phyloP scores from a whole-genome alignment of 2,113 vertebrate species.

The Caretta caretta region DNA sequence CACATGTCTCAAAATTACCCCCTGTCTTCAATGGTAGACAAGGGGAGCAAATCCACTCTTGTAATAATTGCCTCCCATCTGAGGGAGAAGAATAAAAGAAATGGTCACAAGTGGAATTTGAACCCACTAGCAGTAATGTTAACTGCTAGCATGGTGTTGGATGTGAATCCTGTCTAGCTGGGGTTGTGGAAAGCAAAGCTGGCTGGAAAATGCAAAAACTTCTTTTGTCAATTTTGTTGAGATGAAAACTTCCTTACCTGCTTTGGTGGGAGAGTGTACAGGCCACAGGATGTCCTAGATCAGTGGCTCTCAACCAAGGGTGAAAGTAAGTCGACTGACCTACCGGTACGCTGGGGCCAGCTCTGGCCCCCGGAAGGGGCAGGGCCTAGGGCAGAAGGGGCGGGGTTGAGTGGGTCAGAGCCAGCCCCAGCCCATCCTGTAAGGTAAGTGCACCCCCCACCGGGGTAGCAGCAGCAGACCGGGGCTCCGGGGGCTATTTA shows the following conservation, averaged over 20 bases:
- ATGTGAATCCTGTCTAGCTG: not conserved
- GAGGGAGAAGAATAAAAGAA: not conserved
- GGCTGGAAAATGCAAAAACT: not conserved
- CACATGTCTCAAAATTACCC: not conserved
- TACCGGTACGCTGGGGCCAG: too few species aligned
- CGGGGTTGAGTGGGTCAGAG: too few species aligned
- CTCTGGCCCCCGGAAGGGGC: too few species aligned
- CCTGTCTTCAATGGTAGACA: not conserved
- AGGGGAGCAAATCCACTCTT: not conserved
- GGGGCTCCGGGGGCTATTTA: too few species aligned
- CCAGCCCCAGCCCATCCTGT: too few species aligned
- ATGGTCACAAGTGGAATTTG: not conserved
- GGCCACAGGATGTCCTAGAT: not conserved
- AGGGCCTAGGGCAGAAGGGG: too few species aligned
- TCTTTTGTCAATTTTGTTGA: not conserved
- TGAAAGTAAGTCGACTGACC: too few species aligned
- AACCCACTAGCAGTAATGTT: not conserved
- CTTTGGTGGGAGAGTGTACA: rapidly evolving
- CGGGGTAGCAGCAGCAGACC: too few species aligned
- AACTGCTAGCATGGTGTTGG: not conserved
- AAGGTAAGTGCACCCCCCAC: too few species aligned
- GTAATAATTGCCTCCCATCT: not conserved
- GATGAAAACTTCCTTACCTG: not conserved
- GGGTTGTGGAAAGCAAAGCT: not conserved
- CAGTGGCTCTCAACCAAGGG: too few species aligned